Base-by-base conservation (phyloP, 1,140 invertebrate species). In the Sipha flava region DNA sequence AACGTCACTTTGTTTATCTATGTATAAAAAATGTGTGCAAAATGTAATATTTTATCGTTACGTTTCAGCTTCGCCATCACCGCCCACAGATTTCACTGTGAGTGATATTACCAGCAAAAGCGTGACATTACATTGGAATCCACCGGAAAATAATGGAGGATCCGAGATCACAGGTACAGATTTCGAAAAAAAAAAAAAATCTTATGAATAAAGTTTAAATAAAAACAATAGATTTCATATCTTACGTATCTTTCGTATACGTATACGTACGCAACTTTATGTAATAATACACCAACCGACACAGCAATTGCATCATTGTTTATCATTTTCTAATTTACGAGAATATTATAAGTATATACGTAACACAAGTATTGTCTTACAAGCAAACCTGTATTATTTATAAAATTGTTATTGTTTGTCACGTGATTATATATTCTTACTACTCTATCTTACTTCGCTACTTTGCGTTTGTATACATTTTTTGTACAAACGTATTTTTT, bases 51-150 rank as follows among this genome's bases (percentile, higher is more conserved):
- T n/a, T n/a, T n/a, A 82, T 81, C 80, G 81, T 82, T 82, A 81
- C 54, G 80, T 81, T 80, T 85, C 87, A 96, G 94, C 93, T 82
- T 90, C 92, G 80, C 94, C 94, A 83, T 94, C 94, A 23, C 90
- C 91, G 66, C 93, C 94, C 40, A 90, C 91, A 75, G 92, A 94
- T 82, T 88, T 97, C 12, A 87, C 88, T 66, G 90, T 94, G 0
- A 89, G 88, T 16, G 92, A 94, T 82, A 89, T 95, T 12, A 95
- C 94, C 2, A 94, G 93, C 81, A 90, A 92, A 84, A 95, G 93
- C 82, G 92, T 94, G 0, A 95, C 94, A 6, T 86, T 97, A 21
- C 89, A 90, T 82, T 98, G 96, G 96, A 89, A 91, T 81, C 91
- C 93, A 62, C 96, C 96, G 16, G 86, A 88, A 79, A 91, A 90